Percentiles rank a stretch among this genome's conserved stretches.
phyloP scores from a whole-genome alignment of 2,797 vertebrate species.

The Champsocephalus esox region DNA sequence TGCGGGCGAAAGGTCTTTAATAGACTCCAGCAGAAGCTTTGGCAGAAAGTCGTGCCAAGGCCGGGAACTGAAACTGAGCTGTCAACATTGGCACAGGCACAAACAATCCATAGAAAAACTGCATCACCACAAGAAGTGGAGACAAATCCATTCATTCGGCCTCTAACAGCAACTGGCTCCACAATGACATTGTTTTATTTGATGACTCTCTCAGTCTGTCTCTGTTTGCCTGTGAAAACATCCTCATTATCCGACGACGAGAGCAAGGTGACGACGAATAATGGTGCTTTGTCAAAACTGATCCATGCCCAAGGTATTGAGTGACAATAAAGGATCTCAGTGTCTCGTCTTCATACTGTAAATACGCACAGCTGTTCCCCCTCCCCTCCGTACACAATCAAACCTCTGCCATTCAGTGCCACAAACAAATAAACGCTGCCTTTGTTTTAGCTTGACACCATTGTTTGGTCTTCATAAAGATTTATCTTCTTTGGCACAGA shows the following conservation, averaged over 20 bases:
- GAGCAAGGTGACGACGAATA: slow-evolving; percentile 84
- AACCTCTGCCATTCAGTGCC: slow-evolving; percentile 77
- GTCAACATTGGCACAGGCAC: slow-evolving; percentile 73
- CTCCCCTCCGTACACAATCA: slow-evolving; percentile 70
- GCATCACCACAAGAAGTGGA: slow-evolving; percentile 54
- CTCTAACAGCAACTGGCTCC: slow-evolving; percentile 46
- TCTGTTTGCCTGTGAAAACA: slow-evolving; percentile 58
- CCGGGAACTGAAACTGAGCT: slow-evolving; percentile 65
- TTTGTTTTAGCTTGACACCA: slow-evolving; percentile 81
- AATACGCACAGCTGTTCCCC: slow-evolving; percentile 82
- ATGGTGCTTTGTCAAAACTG: slow-evolving; percentile 79
- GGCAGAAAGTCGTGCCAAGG: slow-evolving; percentile 66
- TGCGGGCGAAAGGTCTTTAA: slow-evolving; percentile 56
- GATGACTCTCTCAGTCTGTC: slow-evolving; percentile 60
- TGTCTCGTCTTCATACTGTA: slow-evolving; percentile 67
- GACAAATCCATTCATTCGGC: slow-evolving; percentile 73
- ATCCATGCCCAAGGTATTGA: slow-evolving; percentile 77
- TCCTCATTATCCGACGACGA: slow-evolving; percentile 76
- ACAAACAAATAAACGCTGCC: slow-evolving; percentile 75
- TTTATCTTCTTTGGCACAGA: slow-evolving; percentile 71
- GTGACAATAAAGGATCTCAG: slow-evolving; percentile 78
- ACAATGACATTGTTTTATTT: slow-evolving; percentile 67
- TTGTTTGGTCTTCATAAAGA: slow-evolving; percentile 76
- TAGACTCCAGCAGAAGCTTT: slow-evolving; percentile 72
- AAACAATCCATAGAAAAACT: slow-evolving; percentile 73